A percentile compares a stretch with the other conserved stretches of the same genome.
These are phyloP conservation scores for Picus viridis DNA, from an alignment of 2,797 vertebrate genomes.

Conservation along the genomic window DNA sequence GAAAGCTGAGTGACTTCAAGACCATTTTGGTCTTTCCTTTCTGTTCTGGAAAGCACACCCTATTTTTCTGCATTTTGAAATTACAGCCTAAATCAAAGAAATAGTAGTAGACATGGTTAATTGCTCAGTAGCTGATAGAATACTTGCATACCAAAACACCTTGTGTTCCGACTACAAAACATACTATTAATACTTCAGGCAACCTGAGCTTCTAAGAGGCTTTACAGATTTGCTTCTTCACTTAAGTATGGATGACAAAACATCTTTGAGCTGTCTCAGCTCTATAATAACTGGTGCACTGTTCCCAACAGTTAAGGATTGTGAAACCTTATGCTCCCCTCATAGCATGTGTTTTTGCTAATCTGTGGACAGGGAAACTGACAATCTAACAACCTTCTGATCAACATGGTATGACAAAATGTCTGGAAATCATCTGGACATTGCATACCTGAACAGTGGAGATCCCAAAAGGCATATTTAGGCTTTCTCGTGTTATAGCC, in stretches of 20 bases:
- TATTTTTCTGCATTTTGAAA: not conserved
- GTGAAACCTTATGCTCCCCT: not conserved
- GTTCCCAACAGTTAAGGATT: not conserved
- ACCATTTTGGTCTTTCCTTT: not conserved
- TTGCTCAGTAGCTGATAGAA: not conserved
- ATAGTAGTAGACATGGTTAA: not conserved
- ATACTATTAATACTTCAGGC: not conserved
- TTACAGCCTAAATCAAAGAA: not conserved
- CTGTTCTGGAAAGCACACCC: not conserved
- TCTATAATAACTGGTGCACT: not conserved
- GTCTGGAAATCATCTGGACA: slow-evolving; percentile 4
- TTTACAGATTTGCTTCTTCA: slow-evolving; percentile 29
- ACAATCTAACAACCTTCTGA: not conserved
- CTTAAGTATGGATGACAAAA: not conserved
- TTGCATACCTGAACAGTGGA: not conserved
- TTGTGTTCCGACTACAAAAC: not conserved
- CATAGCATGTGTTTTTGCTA: not conserved
- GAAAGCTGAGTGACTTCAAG: not conserved
- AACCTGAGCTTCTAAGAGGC: slow-evolving; percentile 25
- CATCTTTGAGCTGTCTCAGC: not conserved
- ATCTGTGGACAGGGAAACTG: not conserved
- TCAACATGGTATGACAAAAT: not conserved
- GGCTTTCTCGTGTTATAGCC: not conserved
- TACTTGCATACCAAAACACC: not conserved
- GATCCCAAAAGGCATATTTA: not conserved